phyloP scores from a whole-genome alignment of 2,797 vertebrate species.

The Thaleichthys pacificus region DNA sequence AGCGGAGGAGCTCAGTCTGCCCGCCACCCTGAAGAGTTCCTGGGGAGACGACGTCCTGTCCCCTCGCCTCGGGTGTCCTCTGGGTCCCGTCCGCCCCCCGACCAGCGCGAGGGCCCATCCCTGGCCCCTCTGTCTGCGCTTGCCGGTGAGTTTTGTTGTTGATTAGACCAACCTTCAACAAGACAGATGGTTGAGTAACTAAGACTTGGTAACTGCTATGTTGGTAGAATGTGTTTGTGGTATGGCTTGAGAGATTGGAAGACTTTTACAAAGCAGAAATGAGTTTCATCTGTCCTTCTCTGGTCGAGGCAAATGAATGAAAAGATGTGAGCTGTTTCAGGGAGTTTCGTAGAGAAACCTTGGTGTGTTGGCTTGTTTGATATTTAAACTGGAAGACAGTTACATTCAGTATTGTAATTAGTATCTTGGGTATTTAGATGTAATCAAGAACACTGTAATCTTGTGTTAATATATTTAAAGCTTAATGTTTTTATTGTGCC shows the following conservation, averaged over 20 bases:
- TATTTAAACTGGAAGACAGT: not conserved
- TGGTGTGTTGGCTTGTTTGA: not conserved
- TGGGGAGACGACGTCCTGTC: slow-evolving; percentile 24
- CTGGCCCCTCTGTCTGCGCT: slow-evolving; percentile 37
- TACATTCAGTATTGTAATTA: not conserved
- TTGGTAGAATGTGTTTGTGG: not conserved
- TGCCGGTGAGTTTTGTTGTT: slow-evolving; percentile 62
- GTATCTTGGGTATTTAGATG: not conserved
- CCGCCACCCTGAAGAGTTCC: slow-evolving; percentile 37
- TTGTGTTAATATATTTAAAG: no score
- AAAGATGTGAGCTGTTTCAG: not conserved
- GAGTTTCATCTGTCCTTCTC: not conserved
- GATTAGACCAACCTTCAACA: not conserved
- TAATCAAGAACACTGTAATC: no score
- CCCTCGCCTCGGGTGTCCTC: slow-evolving; percentile 35
- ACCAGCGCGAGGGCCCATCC: slow-evolving; percentile 43
- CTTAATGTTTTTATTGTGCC: no score
- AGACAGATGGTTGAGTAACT: not conserved
- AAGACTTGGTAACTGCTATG: not conserved
- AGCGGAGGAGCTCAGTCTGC: slow-evolving; percentile 47
- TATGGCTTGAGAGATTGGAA: not conserved
- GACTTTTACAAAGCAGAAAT: not conserved
- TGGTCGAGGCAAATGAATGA: not conserved
- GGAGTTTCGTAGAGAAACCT: not conserved
- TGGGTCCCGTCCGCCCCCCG: slow-evolving; percentile 52